phyloP scores from a whole-genome alignment of 1,140 invertebrate species.

The Choristoneura fumiferana region DNA sequence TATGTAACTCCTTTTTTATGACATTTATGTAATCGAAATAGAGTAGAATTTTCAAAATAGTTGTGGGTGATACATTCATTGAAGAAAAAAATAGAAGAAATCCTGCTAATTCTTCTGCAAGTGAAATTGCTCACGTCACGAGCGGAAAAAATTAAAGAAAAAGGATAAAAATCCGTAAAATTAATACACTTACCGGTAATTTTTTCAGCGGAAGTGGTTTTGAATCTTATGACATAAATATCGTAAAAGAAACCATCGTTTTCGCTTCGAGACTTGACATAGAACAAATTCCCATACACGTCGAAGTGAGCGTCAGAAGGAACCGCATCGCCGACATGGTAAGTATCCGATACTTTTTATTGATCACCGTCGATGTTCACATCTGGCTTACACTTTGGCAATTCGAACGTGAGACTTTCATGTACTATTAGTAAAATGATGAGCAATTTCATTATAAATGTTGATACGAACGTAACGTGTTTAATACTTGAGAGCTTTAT shows the following conservation, averaged over 20 bases:
- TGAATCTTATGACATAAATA: constrained; percentile 44
- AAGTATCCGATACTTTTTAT: constrained; percentile 43
- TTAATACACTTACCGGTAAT: constrained; percentile 56
- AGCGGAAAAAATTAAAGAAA: too few relatives aligned
- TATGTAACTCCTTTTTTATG: too few relatives aligned
- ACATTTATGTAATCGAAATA: too few relatives aligned
- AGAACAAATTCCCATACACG: constrained; percentile 56
- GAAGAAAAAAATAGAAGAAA: too few relatives aligned
- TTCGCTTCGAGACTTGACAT: constrained; percentile 45
- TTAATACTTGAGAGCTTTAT: neutral
- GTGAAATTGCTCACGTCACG: too few relatives aligned
- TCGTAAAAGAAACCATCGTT: constrained; percentile 51
- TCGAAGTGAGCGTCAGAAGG: constrained; percentile 61
- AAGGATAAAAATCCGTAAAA: too few relatives aligned
- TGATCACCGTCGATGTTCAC: constrained; percentile 50
- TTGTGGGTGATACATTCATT: too few relatives aligned
- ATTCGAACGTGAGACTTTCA: constrained; percentile 43
- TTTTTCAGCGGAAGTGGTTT: constrained; percentile 37
- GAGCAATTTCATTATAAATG: constrained; percentile 4
- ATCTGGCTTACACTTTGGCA: constrained; percentile 46
- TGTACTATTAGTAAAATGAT: constrained; percentile 8
- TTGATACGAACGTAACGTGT: neutral
- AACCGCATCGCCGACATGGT: constrained; percentile 42
- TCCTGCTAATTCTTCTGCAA: too few relatives aligned
- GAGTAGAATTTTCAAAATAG: too few relatives aligned